A percentile compares a stretch with the other conserved stretches of the same genome.
Conservation (phyloP, 2,113 vertebrate species). For the Cygnus atratus region DNA sequence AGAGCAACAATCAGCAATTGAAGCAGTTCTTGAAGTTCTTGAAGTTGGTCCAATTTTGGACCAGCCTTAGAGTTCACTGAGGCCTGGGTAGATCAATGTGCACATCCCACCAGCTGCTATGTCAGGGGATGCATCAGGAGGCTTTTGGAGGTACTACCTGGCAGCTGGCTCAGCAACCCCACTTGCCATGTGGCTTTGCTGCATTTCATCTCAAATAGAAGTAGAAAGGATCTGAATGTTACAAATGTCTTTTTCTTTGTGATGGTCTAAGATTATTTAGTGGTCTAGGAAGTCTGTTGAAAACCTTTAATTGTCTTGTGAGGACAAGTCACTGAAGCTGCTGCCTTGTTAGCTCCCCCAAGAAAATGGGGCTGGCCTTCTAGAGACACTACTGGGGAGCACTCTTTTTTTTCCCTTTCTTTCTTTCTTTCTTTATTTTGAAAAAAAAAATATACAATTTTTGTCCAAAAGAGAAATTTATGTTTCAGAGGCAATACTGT, state of each 20-base stretch:
- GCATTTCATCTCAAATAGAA: not conserved
- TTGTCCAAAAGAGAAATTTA: not conserved
- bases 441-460: not conserved
- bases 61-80: not conserved
- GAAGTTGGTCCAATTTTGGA: not conserved
- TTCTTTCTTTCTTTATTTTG: not conserved
- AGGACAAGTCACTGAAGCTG: not conserved
- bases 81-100: not conserved
- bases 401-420: not conserved
- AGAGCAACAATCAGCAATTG: not conserved
- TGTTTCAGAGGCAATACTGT: not conserved
- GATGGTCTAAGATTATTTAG: not conserved
- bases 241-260: not conserved
- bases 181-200: not conserved
- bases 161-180: rapidly evolving
- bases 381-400: not conserved
- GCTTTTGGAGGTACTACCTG: rapidly evolving
- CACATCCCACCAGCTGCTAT: not conserved
- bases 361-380: not conserved
- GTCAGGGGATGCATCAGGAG: rapidly evolving
- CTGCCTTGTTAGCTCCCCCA: not conserved
- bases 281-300: not conserved
- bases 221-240: not conserved
- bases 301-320: not conserved
- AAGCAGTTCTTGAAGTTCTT: not conserved